phyloP scores from a whole-genome alignment of 1,140 invertebrate genomes.

The Heliconius himera region DNA sequence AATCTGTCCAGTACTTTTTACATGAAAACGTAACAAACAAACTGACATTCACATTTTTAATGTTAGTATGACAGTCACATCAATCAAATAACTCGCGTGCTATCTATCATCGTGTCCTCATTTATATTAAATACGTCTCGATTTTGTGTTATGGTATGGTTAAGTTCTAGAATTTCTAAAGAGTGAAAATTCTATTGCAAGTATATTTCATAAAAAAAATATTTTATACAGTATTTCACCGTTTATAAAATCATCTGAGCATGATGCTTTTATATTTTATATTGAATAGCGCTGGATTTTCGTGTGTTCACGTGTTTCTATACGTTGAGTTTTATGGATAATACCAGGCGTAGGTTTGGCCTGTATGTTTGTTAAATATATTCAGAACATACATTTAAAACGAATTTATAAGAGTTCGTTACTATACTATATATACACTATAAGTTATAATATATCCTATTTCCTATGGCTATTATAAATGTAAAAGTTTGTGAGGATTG shows the following conservation, averaged over 20 bases:
- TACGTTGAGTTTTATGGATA: not conserved
- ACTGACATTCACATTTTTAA: too few relatives aligned
- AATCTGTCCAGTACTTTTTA: too few relatives aligned
- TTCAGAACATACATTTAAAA: not conserved
- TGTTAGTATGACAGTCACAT: too few relatives aligned
- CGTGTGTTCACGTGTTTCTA: conserved; percentile 12
- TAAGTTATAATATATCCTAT: too few relatives aligned
- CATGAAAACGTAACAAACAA: too few relatives aligned
- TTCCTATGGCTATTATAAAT: too few relatives aligned
- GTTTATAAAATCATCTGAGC: conserved; percentile 14
- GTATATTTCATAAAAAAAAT: not conserved
- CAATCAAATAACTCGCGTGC: too few relatives aligned
- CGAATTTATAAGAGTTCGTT: not conserved
- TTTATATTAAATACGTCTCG: not conserved
- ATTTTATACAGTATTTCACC: conserved; percentile 5
- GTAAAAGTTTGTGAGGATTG: too few relatives aligned
- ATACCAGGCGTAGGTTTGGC: conserved; percentile 3
- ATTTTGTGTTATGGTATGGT: not conserved
- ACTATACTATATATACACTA: not conserved
- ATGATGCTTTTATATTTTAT: conserved; percentile 13
- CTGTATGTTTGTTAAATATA: not conserved
- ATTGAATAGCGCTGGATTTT: conserved; percentile 10
- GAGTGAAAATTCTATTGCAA: not conserved
- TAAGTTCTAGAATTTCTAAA: not conserved
- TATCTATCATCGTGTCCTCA: too few relatives aligned